Evolutionary conservation across 2,797 vertebrate genomes (phyloP), one percentile per base, ranked within the genome.

Genomic region (Loris lydekkerianus): DNA sequence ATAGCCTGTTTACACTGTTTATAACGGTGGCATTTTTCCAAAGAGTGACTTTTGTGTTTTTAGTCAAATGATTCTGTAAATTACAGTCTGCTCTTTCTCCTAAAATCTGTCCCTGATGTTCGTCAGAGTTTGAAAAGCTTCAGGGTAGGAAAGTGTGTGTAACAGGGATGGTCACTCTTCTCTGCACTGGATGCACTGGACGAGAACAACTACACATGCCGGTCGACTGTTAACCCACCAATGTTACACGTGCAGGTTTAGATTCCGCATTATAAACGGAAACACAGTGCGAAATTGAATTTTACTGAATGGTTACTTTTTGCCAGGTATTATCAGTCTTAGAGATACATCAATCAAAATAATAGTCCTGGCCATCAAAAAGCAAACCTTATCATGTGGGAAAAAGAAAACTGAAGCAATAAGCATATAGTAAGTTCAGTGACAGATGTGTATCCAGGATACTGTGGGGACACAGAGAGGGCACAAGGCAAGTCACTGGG

Each of bases 211-310:
- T 27, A 4, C 25, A 27, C 17, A 5, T 67, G 84, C 76, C 7
- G 63, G 0, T 18, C 23, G 65, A 40, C 20, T n/a, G 11, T 46
- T 46, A 46, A 46, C 13, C 37, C 10, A 67, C 72, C 20, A 34
- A 86, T 61, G 61, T 49, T 73, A 49, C 34, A 46, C 25, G 49
- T 27, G 8, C 2, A 31, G 78, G 58, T 83, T 80, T 86, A 90
- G 92, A 83, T 2, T 37, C 5, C 43, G 40, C 7, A 53, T 89
- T 67, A 61, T 29, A 10, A 78, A 94, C 91, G 60, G 10, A 89
- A 84, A 76, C 2, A 7, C 69, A 31, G n/a, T 53, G 91, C 86
- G 40, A 61, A 13, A 87, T 53, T 67, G 31, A n/a, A 76, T 84
- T 76, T 56, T 72, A n/a, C 37, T 67, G 25, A 56, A 49, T 65